Base-by-base conservation (phyloP, 2,797 vertebrate genomes). In the Argentina silus region DNA sequence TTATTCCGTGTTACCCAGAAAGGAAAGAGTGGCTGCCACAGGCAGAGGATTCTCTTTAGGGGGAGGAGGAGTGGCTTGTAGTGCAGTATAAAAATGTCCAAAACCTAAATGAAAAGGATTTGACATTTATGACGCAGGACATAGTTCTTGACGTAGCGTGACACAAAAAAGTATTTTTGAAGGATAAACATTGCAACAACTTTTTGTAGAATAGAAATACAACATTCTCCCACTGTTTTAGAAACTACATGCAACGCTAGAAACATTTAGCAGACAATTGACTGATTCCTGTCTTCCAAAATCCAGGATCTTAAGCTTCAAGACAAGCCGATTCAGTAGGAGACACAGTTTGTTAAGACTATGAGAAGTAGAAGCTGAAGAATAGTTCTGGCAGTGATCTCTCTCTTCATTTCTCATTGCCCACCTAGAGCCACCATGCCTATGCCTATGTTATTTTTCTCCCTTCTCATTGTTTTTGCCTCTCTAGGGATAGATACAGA, bases 1-100 rank as follows among this genome's bases (percentile, higher is more conserved):
- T 73, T 69, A 51, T 73, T 73, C 57, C 55, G 21, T 55, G 48
- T 60, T 73, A 69, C 45, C 64, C 56, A 70, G 56, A 76, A 72
- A 70, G 42, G 10, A 53, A 72, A 77, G 53, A 62, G 42, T 59
- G 66, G 27, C 57, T 62, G 48, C 62, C 45, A 71, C 68, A 69
- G 51, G 36, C 66, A 23, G 36, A 36, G 61, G 59, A 47, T n/a
- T 43, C 7, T 43, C 15, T 47, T 62, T 78, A 1, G 27, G 2
- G 4, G 10, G 10, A 68, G 23, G n/a, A 68, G 21, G 48, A 14
- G 8, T 7, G 47, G 36, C 17, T 68, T 63, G 27, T 69, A 47
- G 59, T 17, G 56, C 47, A 19, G 63, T 47, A 63, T n/a, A 43
- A 43, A 15, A 69, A 55, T 9, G 45, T 71, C 47, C 42, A 67